phyloP scores from a whole-genome alignment of 2,113 vertebrate genomes.

The Amphiprion percula region DNA sequence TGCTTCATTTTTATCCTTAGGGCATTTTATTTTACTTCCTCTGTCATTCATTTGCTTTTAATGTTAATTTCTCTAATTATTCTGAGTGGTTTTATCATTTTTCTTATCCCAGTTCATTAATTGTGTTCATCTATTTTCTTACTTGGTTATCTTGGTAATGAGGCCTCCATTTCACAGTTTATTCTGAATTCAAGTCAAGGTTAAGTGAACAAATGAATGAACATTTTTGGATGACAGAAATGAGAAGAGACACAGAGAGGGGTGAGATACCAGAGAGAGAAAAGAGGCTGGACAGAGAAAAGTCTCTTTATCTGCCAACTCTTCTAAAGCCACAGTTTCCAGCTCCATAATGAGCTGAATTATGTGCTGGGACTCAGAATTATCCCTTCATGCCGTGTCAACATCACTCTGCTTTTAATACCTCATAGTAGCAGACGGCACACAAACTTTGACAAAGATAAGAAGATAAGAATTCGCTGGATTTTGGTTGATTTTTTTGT shows the following conservation, averaged over 20 bases:
- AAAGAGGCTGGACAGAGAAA: constrained; percentile 1
- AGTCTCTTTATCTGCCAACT: constrained; percentile 35
- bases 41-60: too few species aligned
- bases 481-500: too few species aligned
- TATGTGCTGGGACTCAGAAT: constrained; percentile 56
- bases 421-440: constrained; percentile 26
- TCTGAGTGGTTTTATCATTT: too few species aligned
- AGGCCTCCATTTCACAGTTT: too few species aligned
- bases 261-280: constrained; percentile 21
- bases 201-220: too few species aligned
- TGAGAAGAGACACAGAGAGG: background rate
- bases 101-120: too few species aligned
- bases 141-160: too few species aligned
- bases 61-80: too few species aligned
- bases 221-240: constrained; percentile 31
- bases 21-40: too few species aligned
- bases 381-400: constrained; percentile 37
- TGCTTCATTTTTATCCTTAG: too few species aligned
- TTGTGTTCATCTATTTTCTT: too few species aligned
- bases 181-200: too few species aligned
- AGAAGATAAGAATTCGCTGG: background rate
- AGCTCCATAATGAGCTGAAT: constrained; percentile 61
- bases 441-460: background rate
- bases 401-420: constrained; percentile 34
- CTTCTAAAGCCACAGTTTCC: constrained; percentile 39